Base-by-base conservation (phyloP, 1,140 invertebrate genomes). In the Meloidogyne chitwoodi region DNA sequence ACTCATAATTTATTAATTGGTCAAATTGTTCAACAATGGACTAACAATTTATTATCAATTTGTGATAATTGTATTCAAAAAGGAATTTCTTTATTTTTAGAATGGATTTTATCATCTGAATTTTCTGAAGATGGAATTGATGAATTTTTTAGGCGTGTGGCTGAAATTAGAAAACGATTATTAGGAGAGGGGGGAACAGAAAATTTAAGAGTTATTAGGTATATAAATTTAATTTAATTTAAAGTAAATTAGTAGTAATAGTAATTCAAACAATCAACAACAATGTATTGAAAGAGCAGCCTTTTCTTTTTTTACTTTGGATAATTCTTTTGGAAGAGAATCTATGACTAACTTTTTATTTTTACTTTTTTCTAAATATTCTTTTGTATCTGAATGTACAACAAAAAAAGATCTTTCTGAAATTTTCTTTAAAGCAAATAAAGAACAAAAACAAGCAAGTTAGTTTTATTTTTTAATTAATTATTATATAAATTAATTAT, bases 41-140 rank as follows among this genome's bases (percentile, higher is more conserved):
- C 44, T 11, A 24, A 19, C 8, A 77, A 77, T 66, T 64, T 76
- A 41, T 27, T 77, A 27, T 77, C 70, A 31, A 22, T 77, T 38
- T 77, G 76, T 27, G 74, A 77, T 31, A 31, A 77, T 31, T 77
- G 76, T 68, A 65, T 77, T 22, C 76, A 77, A 62, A 29, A 75
- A 19, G 76, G 76, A 16, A 12, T 77, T 14, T 74, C 70, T 16
- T 24, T 68, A 16, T 78, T 65, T 29, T 76, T 77, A 19, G 76
- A 77, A n/a, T 77, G 74, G 76, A 41, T 56, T 41, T 31, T 72
- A 61, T 26, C 64, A 10, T 61, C 75, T 4, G 76, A 77, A 76
- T 67, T 65, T 0, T 26, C 61, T 24, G 64, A 66, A 19, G 62
- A 65, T 64, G 27, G 44, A 56, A 44, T 41, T 4, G 24, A 44